These are phyloP conservation scores for Cottoperca gobio DNA, from an alignment of 2,797 vertebrate genomes.

Conservation along the genomic window DNA sequence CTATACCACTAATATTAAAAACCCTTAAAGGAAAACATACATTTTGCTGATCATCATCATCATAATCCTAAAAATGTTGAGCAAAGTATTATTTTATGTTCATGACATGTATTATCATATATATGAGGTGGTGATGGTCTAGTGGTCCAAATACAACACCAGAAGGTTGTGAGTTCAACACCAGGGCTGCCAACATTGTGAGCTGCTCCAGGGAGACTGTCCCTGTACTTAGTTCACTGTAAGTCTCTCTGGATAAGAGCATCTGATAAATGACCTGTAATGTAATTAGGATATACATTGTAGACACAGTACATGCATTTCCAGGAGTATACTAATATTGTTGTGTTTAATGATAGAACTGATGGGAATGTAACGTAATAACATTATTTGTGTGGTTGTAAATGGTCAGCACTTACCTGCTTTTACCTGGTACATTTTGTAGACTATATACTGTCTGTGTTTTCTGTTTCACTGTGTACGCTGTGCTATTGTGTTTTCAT, in stretches of 20 bases:
- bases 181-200: too few relatives aligned
- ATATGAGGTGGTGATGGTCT: too few relatives aligned
- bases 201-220: too few relatives aligned
- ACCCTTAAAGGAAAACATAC: background rate
- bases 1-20: background rate
- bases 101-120: too few relatives aligned
- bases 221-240: too few relatives aligned
- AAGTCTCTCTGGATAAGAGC: too few relatives aligned
- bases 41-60: background rate
- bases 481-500: background rate
- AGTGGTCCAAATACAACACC: too few relatives aligned
- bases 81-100: background rate
- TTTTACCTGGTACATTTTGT: too few relatives aligned
- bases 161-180: too few relatives aligned
- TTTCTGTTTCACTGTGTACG: background rate
- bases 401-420: too few relatives aligned
- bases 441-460: background rate
- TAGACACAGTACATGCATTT: background rate
- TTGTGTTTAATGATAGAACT: background rate
- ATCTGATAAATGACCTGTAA: too few relatives aligned
- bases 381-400: background rate
- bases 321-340: background rate
- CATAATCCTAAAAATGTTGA: background rate
- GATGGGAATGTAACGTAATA: background rate
- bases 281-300: background rate